Evolutionary conservation across 2,888 invertebrate species (phyloP).

Genomic region (Pantelozetes paolii): DNA sequence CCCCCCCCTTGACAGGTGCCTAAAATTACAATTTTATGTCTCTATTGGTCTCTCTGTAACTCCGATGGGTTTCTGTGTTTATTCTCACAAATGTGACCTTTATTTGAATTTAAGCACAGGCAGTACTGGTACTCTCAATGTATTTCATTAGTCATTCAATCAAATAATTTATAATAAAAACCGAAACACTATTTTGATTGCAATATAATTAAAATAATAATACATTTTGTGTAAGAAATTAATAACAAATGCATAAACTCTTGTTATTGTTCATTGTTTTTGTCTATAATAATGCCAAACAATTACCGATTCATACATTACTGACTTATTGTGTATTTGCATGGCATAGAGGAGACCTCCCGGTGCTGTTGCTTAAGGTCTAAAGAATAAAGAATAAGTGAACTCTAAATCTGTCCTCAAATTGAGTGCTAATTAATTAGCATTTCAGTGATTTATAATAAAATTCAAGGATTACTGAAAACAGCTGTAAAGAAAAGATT

Average conservation of each 20-base stretch:
- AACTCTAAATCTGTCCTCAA: background rate
- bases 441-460: background rate
- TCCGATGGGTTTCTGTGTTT: too few species aligned
- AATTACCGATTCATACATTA: background rate
- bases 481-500: background rate
- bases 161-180: too few species aligned
- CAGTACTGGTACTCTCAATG: too few species aligned
- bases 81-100: too few species aligned
- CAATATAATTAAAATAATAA: slow-evolving; percentile 9
- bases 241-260: slow-evolving; percentile 6
- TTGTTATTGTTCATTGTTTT: slow-evolving; percentile 17
- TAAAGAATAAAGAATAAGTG: too few species aligned
- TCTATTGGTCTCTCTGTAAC: too few species aligned
- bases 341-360: background rate
- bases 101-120: too few species aligned
- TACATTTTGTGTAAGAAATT: background rate
- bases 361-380: background rate
- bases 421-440: slow-evolving; percentile 3
- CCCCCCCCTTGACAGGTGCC: too few species aligned
- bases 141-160: too few species aligned
- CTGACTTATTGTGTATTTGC: background rate
- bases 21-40: too few species aligned
- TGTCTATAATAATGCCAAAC: background rate
- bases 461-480: slow-evolving; percentile 4
- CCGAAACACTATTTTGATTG: background rate